Evolutionary conservation across 1,140 invertebrate genomes (phyloP).

Genomic region (Halotydeus destructor): DNA sequence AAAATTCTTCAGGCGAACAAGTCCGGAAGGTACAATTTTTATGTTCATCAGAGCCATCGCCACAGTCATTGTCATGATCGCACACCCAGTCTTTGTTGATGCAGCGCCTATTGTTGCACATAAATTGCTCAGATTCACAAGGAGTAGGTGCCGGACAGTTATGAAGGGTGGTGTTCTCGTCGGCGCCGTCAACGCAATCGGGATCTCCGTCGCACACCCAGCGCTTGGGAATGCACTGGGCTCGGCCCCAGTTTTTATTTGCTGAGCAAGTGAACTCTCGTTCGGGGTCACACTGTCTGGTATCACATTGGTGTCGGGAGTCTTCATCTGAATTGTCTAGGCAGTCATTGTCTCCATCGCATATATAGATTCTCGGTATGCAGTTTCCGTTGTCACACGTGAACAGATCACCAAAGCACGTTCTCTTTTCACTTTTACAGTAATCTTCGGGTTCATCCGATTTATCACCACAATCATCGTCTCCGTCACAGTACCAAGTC

Average conservation of each 20-base stretch:
- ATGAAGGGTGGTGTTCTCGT: slow-evolving; percentile 65
- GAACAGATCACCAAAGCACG: slow-evolving; percentile 81
- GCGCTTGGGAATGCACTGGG: slow-evolving; percentile 75
- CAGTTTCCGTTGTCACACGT: slow-evolving; percentile 93
- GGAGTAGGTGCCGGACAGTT: slow-evolving; percentile 54
- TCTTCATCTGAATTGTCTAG: slow-evolving; percentile 79
- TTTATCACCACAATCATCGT: slow-evolving; percentile 69
- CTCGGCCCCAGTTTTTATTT: slow-evolving; percentile 70
- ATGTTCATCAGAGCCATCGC: slow-evolving; percentile 21
- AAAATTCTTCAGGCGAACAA: slow-evolving; percentile 53
- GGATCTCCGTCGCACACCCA: slow-evolving; percentile 92
- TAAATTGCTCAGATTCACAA: slow-evolving; percentile 67
- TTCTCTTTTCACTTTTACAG: slow-evolving; percentile 76
- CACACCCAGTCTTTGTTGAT: slow-evolving; percentile 40
- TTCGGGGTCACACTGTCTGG: slow-evolving; percentile 69
- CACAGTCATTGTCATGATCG: slow-evolving; percentile 27
- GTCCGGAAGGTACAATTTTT: slow-evolving; percentile 32
- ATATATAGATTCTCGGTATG: slow-evolving; percentile 87
- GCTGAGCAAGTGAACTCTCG: slow-evolving; percentile 72
- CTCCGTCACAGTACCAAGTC: slow-evolving; percentile 78
- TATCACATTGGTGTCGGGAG: slow-evolving; percentile 66
- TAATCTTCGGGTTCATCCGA: slow-evolving; percentile 75
- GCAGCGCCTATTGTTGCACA: slow-evolving; percentile 70
- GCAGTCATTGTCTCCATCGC: slow-evolving; percentile 88
- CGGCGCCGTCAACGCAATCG: slow-evolving; percentile 87